Conservation (phyloP, 2,113 vertebrate genomes). For the Propithecus coquereli region DNA sequence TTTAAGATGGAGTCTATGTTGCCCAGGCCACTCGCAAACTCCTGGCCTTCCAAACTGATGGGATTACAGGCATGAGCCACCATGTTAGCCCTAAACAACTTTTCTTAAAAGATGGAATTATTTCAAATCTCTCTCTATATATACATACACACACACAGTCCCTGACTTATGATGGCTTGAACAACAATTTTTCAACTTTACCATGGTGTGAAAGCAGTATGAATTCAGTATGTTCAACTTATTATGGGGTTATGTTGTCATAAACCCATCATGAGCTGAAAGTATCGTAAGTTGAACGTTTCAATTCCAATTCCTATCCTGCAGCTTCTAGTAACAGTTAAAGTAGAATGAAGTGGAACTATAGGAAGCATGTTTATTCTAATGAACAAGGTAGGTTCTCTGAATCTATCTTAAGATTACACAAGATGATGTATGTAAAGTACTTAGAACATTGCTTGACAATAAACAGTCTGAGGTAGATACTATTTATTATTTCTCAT, state of each 20-base stretch:
- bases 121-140: no score
- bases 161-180: not conserved
- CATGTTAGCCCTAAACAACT: no score
- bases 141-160: not conserved
- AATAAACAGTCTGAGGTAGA: constrained; percentile 54
- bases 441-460: not conserved
- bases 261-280: not conserved
- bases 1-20: not conserved
- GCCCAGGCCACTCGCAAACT: no score
- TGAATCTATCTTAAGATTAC: not conserved
- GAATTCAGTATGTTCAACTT: not conserved
- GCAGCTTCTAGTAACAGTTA: not conserved
- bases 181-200: not conserved
- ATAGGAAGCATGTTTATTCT: not conserved
- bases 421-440: not conserved
- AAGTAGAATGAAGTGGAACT: constrained; percentile 1
- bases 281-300: not conserved
- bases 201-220: not conserved
- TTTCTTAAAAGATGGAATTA: no score
- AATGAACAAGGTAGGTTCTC: not conserved
- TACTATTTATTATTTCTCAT: constrained; percentile 61
- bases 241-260: not conserved
- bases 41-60: no score
- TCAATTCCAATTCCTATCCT: not conserved
- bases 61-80: no score